Evolutionary conservation across 1,140 invertebrate genomes (phyloP).

Genomic region (Sitophilus oryzae): DNA sequence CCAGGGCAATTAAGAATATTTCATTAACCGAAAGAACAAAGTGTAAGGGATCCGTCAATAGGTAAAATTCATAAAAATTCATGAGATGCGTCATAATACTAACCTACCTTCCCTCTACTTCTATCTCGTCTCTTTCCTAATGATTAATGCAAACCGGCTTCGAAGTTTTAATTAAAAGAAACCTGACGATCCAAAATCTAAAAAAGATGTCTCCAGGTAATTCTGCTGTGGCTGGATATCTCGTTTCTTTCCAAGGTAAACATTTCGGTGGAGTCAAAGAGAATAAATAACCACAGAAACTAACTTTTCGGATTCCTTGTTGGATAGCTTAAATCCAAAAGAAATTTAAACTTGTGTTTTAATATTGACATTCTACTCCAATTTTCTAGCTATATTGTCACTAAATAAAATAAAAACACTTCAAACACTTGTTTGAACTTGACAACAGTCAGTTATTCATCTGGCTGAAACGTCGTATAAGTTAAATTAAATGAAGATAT

Average conservation of each 20-base stretch:
- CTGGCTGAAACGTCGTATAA: too few species aligned
- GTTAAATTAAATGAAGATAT: too few species aligned
- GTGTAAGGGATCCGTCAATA: slow-evolving; percentile 9
- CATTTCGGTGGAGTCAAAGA: slow-evolving; percentile 3
- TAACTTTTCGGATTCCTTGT: too few species aligned
- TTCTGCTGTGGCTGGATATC: slow-evolving; percentile 11
- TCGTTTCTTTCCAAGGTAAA: slow-evolving; percentile 18
- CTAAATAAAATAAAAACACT: too few species aligned
- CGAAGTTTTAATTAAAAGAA: slow-evolving; percentile 23
- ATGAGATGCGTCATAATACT: slow-evolving; percentile 20
- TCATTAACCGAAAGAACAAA: slow-evolving; percentile 10
- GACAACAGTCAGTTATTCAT: too few species aligned
- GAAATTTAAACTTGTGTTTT: too few species aligned
- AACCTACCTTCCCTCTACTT: too few species aligned
- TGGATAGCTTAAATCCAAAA: too few species aligned
- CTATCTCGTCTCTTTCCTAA: too few species aligned
- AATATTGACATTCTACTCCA: too few species aligned
- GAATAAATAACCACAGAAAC: background rate
- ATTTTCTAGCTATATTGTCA: too few species aligned
- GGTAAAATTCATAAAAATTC: slow-evolving; percentile 23
- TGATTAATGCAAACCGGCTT: slow-evolving; percentile 22
- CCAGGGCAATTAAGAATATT: slow-evolving; percentile 22
- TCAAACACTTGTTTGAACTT: too few species aligned
- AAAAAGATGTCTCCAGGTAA: slow-evolving; percentile 22
- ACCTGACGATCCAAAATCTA: slow-evolving; percentile 16